A percentile compares a stretch with the other conserved stretches of the same genome.
phyloP scores from a whole-genome alignment of 2,888 invertebrate species.

The Drosophila longiperda region DNA sequence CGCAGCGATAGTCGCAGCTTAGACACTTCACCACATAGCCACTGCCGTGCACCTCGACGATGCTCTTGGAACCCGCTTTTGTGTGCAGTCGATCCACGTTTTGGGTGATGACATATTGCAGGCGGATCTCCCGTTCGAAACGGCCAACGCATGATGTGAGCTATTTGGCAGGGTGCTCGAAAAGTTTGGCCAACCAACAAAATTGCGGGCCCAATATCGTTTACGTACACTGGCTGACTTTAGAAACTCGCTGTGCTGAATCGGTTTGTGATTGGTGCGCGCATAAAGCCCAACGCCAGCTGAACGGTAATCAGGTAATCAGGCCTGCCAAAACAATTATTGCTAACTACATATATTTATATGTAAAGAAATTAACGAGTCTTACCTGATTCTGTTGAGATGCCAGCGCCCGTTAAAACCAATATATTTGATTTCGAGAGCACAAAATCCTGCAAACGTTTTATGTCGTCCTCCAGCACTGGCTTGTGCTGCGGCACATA shows the following conservation, averaged over 20 bases:
- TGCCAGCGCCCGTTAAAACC: conserved; percentile 95
- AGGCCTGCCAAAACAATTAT: conserved; percentile 87
- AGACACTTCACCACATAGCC: conserved; percentile 92
- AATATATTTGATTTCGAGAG: conserved; percentile 86
- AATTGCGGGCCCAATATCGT: conserved; percentile 98
- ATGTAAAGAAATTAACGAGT: neutral
- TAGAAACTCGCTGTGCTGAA: conserved; percentile 94
- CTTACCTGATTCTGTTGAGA: conserved; percentile 96
- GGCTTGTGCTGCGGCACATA: conserved; percentile 91
- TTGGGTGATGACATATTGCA: conserved; percentile 92
- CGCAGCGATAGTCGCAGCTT: conserved; percentile 88
- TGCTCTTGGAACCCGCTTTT: conserved; percentile 93
- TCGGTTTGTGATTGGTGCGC: conserved; percentile 92
- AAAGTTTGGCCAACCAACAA: conserved; percentile 95
- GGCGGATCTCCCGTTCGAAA: conserved; percentile 87
- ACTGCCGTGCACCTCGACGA: conserved; percentile 96
- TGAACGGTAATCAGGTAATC: conserved; percentile 97
- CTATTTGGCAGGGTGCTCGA: conserved; percentile 91
- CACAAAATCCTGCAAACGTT: conserved; percentile 82
- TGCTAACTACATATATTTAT: neutral
- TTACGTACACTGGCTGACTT: conserved; percentile 88
- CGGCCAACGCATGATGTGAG: conserved; percentile 90
- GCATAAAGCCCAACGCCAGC: conserved; percentile 96
- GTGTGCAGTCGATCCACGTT: conserved; percentile 97
- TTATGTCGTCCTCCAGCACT: conserved; percentile 87